Evolutionary conservation across 2,888 invertebrate species (phyloP).

Genomic region (Linnaemya vulpina): DNA sequence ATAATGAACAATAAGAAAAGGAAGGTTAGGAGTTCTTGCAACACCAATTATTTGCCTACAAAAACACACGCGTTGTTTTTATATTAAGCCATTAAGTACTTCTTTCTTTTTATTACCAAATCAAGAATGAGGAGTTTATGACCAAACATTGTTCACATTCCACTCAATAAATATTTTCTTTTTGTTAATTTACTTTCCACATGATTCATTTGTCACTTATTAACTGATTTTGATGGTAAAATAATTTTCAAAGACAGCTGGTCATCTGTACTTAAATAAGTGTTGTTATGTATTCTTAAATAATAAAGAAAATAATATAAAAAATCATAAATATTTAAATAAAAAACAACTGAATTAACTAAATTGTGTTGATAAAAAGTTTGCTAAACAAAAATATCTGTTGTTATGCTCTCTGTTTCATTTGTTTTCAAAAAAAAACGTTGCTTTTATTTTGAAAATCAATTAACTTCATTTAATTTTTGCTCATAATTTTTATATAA

Average conservation of each 20-base stretch:
- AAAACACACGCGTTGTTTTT: too few species aligned
- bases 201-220: too few species aligned
- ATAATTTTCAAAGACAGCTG: neutral
- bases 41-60: too few species aligned
- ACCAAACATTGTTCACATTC: too few species aligned
- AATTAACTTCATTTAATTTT: slow-evolving; percentile 26
- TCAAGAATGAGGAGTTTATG: too few species aligned
- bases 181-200: too few species aligned
- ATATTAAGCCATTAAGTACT: too few species aligned
- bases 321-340: slow-evolving; percentile 70
- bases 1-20: too few species aligned
- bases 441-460: slow-evolving; percentile 17
- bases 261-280: slow-evolving; percentile 58
- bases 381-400: slow-evolving; percentile 75
- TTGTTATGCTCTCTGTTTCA: slow-evolving; percentile 84
- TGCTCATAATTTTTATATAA: slow-evolving; percentile 57
- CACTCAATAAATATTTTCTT: too few species aligned
- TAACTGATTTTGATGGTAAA: too few species aligned
- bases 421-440: slow-evolving; percentile 70
- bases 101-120: too few species aligned
- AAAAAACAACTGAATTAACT: slow-evolving; percentile 73
- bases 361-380: slow-evolving; percentile 75
- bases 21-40: too few species aligned
- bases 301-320: slow-evolving; percentile 63
- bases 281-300: slow-evolving; percentile 66